These are phyloP conservation scores for human DNA, from an alignment of 2,113 vertebrate species.

Conservation along the genomic window GRCh38 chr20:48709001-48709500, in stretches of 20 bases:
- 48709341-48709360: neutral
- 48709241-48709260: neutral
- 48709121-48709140: neutral
- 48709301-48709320: neutral
- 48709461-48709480: neutral
- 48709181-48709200: neutral
- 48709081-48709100: neutral
- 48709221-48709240: neutral
- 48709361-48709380: fast-evolving
- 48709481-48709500: neutral
- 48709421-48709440: neutral
- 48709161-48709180: neutral
- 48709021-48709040: neutral
- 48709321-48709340: neutral
- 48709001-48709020: neutral
- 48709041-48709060: neutral
- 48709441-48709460: neutral
- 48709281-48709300: fast-evolving
- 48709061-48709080: neutral
- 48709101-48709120: neutral
- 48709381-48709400: neutral
- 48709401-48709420: neutral
- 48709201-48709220: neutral
- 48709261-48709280: neutral
- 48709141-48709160: neutral